Evolutionary conservation across 2,888 invertebrate species (phyloP), one percentile per base, ranked within the genome.

Genomic region (Podabrus alpinus): DNA sequence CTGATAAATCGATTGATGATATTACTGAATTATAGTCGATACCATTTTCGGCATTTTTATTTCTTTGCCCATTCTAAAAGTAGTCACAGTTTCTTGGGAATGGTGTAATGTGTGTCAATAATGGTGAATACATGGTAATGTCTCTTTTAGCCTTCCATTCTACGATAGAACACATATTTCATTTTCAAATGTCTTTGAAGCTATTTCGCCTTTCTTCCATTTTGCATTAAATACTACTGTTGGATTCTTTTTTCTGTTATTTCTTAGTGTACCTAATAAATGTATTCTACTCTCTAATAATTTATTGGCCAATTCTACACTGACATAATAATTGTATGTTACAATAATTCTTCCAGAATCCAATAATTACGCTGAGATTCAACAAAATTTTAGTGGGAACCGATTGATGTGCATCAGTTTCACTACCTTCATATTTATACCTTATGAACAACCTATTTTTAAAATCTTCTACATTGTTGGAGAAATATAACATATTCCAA

Each of bases 81-180:
- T 24, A 64, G 68, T 59, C 15, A 45, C 59, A 16, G 45, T 69
- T 67, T 66, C 19, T 24, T 67, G 24, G n/a, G 16, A 11, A 66
- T 17, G n/a, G 10, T 66, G n/a, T n/a, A n/a, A n/a, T n/a, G n/a
- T n/a, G n/a, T n/a, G n/a, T n/a, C n/a, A n/a, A n/a, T n/a, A n/a
- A 19, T 10, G 66, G 17, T n/a, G 9, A 19, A 17, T 19, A 19
- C 66, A 66, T 66, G 3, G 21, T 15, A 1, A 66, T n/a, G 17
- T 66, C 66, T 75, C n/a, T n/a, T n/a, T 80, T 81, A 68, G 82
- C 80, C 68, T 79, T 78, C 81, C 81, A 83, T 70, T 81, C 81
- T 70, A 78, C n/a, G n/a, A n/a, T n/a, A n/a, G 66, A 13, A 80
- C 72, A 66, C 77, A 75, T 13, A 79, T 78, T 25, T 77, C 81